phyloP scores from a whole-genome alignment of 2,797 vertebrate genomes.

The Poeciliopsis paucimaculata region DNA sequence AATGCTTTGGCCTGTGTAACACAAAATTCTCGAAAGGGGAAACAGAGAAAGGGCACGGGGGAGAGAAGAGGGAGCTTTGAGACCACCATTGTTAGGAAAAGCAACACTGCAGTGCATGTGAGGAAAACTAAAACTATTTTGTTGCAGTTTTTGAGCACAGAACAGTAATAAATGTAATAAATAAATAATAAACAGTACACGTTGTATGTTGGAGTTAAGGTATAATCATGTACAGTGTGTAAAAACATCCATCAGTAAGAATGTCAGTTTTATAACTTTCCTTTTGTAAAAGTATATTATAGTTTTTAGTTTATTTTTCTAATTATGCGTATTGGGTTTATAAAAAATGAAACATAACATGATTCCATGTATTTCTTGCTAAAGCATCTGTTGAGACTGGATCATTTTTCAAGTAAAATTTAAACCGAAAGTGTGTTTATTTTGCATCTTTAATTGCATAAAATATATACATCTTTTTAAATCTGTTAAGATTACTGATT shows the following conservation, averaged over 20 bases:
- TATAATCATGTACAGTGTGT: neutral
- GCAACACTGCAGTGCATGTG: slow-evolving; percentile 9
- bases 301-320: neutral
- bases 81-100: slow-evolving; percentile 34
- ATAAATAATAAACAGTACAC: neutral
- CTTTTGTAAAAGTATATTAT: neutral
- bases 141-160: neutral
- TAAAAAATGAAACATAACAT: neutral
- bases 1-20: slow-evolving; percentile 59
- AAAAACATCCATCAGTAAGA: neutral
- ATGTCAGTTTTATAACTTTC: neutral
- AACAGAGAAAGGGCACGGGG: slow-evolving; percentile 7
- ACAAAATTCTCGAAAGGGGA: slow-evolving; percentile 45
- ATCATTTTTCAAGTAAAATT: neutral
- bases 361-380: neutral
- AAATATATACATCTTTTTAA: neutral
- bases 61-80: neutral
- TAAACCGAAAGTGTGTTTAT: neutral
- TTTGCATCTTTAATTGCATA: neutral
- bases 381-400: neutral
- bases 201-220: neutral
- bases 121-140: slow-evolving; percentile 18
- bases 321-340: neutral
- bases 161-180: too few relatives aligned
- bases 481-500: neutral